Percentiles rank a stretch among this genome's conserved stretches.
These are phyloP conservation scores for Harpegnathos saltator DNA, from an alignment of 1,140 invertebrate species.

Conservation along the genomic window DNA sequence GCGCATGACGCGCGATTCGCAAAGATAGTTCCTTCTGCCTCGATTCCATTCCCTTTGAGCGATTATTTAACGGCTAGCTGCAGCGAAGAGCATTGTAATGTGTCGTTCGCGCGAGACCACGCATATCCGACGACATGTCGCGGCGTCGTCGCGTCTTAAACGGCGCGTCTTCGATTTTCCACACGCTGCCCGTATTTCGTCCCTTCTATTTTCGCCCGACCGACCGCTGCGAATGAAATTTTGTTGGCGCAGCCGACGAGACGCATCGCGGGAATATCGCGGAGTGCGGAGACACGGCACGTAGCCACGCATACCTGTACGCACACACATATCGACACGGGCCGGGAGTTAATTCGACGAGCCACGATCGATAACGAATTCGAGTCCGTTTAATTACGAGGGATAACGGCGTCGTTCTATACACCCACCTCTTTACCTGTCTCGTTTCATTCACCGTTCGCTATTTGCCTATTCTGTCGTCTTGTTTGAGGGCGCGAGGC, in stretches of 20 bases:
- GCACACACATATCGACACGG: not conserved
- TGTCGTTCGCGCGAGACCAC: not conserved
- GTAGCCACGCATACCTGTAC: not conserved
- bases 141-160: too few relatives aligned
- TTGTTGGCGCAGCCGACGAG: conserved; percentile 34
- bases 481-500: conserved; percentile 33
- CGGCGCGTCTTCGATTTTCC: too few relatives aligned
- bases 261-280: conserved; percentile 26
- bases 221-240: conserved; percentile 32
- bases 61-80: not conserved
- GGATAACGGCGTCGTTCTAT: conserved; percentile 64
- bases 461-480: conserved; percentile 49
- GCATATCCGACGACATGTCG: too few relatives aligned
- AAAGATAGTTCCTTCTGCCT: not conserved
- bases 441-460: conserved; percentile 44
- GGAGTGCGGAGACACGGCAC: not conserved
- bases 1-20: not conserved
- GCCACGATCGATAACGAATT: conserved; percentile 67
- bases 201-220: too few relatives aligned
- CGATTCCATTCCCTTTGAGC: not conserved
- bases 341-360: conserved; percentile 64
- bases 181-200: too few relatives aligned
- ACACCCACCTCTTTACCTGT: conserved; percentile 22
- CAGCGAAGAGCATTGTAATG: not conserved
- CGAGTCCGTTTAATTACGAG: conserved; percentile 73